A percentile compares a stretch with the other conserved stretches of the same genome.
These are phyloP conservation scores for Meteorus colon DNA, from an alignment of 2,888 invertebrate species.

Conservation along the genomic window DNA sequence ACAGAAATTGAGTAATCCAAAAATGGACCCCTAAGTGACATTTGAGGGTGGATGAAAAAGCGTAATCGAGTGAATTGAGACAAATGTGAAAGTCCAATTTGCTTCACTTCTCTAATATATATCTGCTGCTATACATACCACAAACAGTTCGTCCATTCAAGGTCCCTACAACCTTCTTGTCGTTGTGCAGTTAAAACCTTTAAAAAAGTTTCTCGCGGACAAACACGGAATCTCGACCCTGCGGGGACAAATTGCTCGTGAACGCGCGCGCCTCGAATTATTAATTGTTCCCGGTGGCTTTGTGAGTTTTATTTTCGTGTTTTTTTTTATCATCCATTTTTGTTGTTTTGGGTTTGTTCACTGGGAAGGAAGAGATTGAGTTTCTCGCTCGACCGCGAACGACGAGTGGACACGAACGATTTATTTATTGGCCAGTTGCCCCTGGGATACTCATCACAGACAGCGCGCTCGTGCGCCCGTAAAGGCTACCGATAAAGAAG, in stretches of 20 bases:
- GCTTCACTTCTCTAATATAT: background rate
- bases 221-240: slow-evolving; percentile 59
- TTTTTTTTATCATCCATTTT: background rate
- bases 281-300: slow-evolving; percentile 65
- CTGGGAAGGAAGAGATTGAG: slow-evolving; percentile 45
- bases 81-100: background rate
- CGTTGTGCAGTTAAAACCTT: background rate
- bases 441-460: slow-evolving; percentile 50
- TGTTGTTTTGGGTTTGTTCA: slow-evolving; percentile 2
- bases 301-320: slow-evolving; percentile 34
- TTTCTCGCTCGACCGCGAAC: slow-evolving; percentile 54
- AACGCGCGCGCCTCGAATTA: slow-evolving; percentile 66
- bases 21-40: too few species aligned
- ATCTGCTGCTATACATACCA: background rate
- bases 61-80: too few species aligned
- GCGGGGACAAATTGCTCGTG: slow-evolving; percentile 68
- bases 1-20: too few species aligned
- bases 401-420: slow-evolving; percentile 54
- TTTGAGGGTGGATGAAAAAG: too few species aligned
- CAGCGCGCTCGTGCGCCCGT: slow-evolving; percentile 21
- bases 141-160: background rate
- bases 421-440: slow-evolving; percentile 66
- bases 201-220: slow-evolving; percentile 33
- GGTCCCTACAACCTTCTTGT: background rate
- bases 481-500: slow-evolving; percentile 30